Evolutionary conservation across 1,140 invertebrate genomes (phyloP), one percentile per base, ranked within the genome.

Genomic region (Leguminivora glycinivorella): DNA sequence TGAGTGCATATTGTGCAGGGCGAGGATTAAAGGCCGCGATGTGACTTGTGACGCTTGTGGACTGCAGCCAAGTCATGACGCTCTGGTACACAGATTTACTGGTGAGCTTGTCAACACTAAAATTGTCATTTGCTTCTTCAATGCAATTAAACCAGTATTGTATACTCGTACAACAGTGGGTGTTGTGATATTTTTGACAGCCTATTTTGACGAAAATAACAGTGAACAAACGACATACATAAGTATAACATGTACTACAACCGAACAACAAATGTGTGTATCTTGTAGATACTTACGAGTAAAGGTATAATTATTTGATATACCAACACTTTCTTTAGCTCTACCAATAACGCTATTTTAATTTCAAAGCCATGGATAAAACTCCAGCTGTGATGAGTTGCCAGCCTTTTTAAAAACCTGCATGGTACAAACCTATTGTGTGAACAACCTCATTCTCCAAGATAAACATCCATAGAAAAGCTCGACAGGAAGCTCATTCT

Each of bases 21-120:
- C 79, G 73, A 76, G 74, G 78, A 86, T 84, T 86, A 88, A 89
- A 88, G 88, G 88, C 80, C 87, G 83, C 78, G 79, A 79, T 73
- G 76, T 81, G 78, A 76, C 81, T 75, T 80, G 78, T 89, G 86
- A 89, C 88, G 82, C 78, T 72, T 74, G 83, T 91, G 89, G 88
- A 90, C 76, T 69, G 73, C 78, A 70, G 88, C 88, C 89, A 90
- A 90, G 70, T 78, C 71, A 91, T 91, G 89, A 91, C 89, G 79
- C 86, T 91, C 75, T 91, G 89, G 89, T 91, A 91, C 83, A 90
- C 88, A 70, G 84, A 91, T 81, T 82, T 91, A 85, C 75, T 91
- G 89, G 89, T 91, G 76, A 91, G 87, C 80, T 79, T 81, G n/a
- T 63, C 2, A 22, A 52, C 47, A 52, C 47, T 52, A 10, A 52